A percentile compares a stretch with the other conserved stretches of the same genome.
Evolutionary conservation across 1,140 invertebrate species (phyloP).

Genomic region (Littorina saxatilis): DNA sequence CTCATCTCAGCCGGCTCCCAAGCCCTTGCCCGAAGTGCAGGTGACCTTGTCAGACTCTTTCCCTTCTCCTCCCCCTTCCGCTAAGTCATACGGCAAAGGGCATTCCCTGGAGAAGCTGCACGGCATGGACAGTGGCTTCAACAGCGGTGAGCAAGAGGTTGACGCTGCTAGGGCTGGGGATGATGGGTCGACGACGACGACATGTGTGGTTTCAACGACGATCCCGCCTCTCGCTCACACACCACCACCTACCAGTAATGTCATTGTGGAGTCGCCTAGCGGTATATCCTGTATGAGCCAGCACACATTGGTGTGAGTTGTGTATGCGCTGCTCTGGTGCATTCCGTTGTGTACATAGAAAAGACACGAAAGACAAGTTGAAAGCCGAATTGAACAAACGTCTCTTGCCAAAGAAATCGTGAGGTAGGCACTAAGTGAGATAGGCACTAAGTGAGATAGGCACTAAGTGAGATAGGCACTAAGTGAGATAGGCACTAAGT

Average conservation of each 20-base stretch:
- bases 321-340: not conserved
- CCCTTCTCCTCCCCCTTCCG: not conserved
- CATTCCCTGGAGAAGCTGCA: constrained; percentile 10
- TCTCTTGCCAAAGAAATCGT: not conserved
- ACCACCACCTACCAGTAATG: not conserved
- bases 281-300: not conserved
- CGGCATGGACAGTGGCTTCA: constrained; percentile 22
- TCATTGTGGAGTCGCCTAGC: constrained; percentile 6
- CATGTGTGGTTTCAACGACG: not conserved
- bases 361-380: no score
- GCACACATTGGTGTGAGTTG: not conserved
- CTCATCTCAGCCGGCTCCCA: not conserved
- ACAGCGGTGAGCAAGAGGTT: constrained; percentile 4
- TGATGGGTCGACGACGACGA: not conserved
- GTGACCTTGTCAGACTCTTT: not conserved
- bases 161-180: constrained; percentile 3
- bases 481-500: no score
- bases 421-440: not conserved
- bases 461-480: no score
- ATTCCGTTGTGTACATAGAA: no score
- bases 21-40: not conserved
- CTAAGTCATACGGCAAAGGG: not conserved
- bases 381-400: not conserved
- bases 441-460: no score
- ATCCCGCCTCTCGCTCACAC: not conserved